phyloP scores from a whole-genome alignment of 2,113 vertebrate species.

The Podocnemis expansa region DNA sequence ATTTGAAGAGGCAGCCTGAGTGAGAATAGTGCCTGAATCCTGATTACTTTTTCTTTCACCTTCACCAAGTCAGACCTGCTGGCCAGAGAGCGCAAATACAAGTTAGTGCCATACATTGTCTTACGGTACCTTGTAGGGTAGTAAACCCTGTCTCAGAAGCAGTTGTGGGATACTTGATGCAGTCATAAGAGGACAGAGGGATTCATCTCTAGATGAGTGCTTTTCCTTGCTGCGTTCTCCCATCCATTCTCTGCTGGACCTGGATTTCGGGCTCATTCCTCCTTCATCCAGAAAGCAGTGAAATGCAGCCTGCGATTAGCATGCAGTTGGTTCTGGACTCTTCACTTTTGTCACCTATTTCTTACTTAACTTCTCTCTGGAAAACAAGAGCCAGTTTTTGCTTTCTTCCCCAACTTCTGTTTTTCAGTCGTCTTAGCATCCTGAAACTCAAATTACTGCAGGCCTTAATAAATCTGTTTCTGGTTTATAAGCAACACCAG shows the following conservation, averaged over 20 bases:
- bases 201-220: background rate
- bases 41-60: background rate
- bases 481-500: background rate
- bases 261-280: background rate
- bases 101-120: background rate
- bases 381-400: background rate
- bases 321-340: background rate
- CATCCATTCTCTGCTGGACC: background rate
- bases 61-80: background rate
- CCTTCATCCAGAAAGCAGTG: background rate
- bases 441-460: background rate
- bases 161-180: background rate
- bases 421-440: background rate
- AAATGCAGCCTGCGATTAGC: background rate
- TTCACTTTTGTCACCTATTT: too few species aligned
- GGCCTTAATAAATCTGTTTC: too few species aligned
- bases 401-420: background rate
- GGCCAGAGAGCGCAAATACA: background rate
- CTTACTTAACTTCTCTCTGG: background rate
- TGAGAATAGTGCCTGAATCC: background rate
- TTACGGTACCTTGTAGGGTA: background rate
- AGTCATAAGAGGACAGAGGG: rapidly evolving
- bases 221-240: background rate
- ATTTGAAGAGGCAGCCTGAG: rapidly evolving
- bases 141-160: background rate